Evolutionary conservation across 2,113 vertebrate species (phyloP).

Genomic region (Vanacampus margaritifer): DNA sequence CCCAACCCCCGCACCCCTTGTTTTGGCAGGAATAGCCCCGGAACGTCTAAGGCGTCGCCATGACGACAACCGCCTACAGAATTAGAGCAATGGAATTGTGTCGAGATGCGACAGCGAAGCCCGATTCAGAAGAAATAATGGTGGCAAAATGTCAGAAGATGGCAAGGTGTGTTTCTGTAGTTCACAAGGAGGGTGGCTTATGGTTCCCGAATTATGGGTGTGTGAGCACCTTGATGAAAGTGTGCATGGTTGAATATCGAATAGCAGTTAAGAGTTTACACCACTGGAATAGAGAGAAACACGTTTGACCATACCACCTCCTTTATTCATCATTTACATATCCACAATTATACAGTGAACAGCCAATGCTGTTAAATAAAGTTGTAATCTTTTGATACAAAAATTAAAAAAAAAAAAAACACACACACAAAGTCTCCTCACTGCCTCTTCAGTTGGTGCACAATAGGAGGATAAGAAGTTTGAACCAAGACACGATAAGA

Average conservation of each 20-base stretch:
- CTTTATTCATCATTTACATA: slow-evolving; percentile 72
- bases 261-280: not conserved
- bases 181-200: not conserved
- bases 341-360: slow-evolving; percentile 54
- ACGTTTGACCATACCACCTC: slow-evolving; percentile 7
- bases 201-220: not conserved
- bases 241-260: no score
- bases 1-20: slow-evolving; percentile 51
- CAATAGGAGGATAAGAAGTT: slow-evolving; percentile 32
- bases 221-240: no score
- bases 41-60: slow-evolving; percentile 63
- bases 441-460: slow-evolving; percentile 66
- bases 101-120: slow-evolving; percentile 45
- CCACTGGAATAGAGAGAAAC: slow-evolving; percentile 1
- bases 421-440: slow-evolving; percentile 22
- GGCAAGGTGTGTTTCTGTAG: slow-evolving; percentile 22
- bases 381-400: slow-evolving; percentile 57
- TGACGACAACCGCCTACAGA: slow-evolving; percentile 63
- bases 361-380: slow-evolving; percentile 61
- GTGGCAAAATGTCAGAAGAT: slow-evolving; percentile 35
- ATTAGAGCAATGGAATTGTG: slow-evolving; percentile 41
- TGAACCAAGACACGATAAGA: slow-evolving; percentile 42
- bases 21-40: slow-evolving; percentile 67
- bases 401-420: slow-evolving; percentile 29
- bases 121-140: slow-evolving; percentile 19